Percentiles rank a stretch among this genome's conserved stretches.
Conservation (phyloP, 1,140 invertebrate genomes). For the Caenorhabditis inopinata region DNA sequence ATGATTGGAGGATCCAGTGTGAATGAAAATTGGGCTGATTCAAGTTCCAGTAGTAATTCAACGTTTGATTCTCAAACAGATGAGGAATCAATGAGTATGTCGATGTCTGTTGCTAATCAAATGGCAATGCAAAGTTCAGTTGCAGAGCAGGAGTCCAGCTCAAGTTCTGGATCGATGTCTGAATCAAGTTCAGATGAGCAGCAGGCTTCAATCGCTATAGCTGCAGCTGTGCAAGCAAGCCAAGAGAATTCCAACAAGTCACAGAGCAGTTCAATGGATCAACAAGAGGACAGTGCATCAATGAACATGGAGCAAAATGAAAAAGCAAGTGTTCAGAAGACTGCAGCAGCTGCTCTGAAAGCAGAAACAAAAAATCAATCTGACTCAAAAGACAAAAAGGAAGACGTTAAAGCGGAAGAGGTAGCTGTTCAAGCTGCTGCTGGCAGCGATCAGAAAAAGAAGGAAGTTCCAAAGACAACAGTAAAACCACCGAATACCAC, state of each 20-base stretch:
- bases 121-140: background rate
- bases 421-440: background rate
- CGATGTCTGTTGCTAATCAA: background rate
- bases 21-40: constrained; percentile 8
- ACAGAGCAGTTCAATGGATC: background rate
- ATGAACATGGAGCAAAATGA: background rate
- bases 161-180: background rate
- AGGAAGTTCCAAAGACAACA: background rate
- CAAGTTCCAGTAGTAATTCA: background rate
- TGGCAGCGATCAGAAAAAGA: background rate
- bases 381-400: background rate
- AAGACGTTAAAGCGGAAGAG: background rate
- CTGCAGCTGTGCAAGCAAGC: background rate
- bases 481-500: background rate
- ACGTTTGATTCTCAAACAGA: background rate
- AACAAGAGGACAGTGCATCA: constrained; percentile 17
- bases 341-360: background rate
- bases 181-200: background rate
- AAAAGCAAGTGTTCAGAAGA: background rate
- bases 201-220: background rate
- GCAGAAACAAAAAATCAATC: background rate
- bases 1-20: background rate
- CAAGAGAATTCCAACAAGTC: background rate
- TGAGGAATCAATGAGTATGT: background rate
- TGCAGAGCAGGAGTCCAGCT: too few relatives aligned